Base-by-base conservation (phyloP, 2,797 vertebrate genomes). In the Sebastes flavidus region DNA sequence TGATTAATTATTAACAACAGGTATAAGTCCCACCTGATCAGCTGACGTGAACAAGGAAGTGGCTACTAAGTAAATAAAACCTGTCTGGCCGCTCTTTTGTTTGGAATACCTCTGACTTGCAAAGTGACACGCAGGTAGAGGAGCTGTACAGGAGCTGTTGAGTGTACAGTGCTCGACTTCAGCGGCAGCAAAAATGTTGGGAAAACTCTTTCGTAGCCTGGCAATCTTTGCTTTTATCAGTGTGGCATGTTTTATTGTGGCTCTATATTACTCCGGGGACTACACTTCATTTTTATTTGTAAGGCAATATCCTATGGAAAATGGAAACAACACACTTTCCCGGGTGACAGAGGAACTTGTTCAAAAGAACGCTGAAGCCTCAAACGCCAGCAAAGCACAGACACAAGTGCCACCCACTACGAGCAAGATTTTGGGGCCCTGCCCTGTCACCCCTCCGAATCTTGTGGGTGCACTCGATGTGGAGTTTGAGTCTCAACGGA, bases 401-500 rank as follows among this genome's bases (percentile, higher is more conserved):
- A 22, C 2, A 11, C 2, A 0, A 0, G 13, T 0, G 4, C 2
- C 32, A 8, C 0, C 7, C 1, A 1, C 3, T n/a, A 0, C 1
- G 1, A n/a, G 3, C 1, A 22, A 20, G 34, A 14, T 6, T 70
- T 75, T 90, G 68, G 70, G 2, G 30, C 32, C 10, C 9, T 94
- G 94, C 18, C 91, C 93, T 22, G 84, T 87, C 0, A 25, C 0
- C 2, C 72, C 92, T n/a, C 89, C 89, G 22, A 1, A n/a, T 0
- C 90, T 94, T 24, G 0, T 81, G 9, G 92, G 94, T 11, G 71
- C 89, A 18, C 18, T 93, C 1, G 1, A 0, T 1, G 80, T 95
- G 71, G 86, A 90, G 2, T 93, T 93, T 65, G 20, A 72, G 11
- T 4, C 2, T 3, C 13, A 14, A 3, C 20, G 18, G 36, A 87